Conservation (phyloP, 2,888 invertebrate genomes). For the Cepaea hortensis region DNA sequence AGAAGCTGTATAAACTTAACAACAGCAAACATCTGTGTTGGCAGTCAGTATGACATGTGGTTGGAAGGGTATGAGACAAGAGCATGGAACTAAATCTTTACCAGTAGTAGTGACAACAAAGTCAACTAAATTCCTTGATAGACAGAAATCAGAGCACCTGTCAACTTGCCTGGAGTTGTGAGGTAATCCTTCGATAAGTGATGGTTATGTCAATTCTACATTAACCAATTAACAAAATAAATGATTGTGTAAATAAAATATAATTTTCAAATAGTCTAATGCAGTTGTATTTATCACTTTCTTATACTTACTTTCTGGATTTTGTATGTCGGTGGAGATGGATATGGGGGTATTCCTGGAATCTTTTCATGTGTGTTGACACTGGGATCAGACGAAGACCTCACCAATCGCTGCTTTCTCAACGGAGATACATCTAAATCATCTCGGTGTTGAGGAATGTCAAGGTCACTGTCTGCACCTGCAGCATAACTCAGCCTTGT, state of each 20-base stretch:
- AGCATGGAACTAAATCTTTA: no score
- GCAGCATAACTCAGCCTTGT: slow-evolving; percentile 93
- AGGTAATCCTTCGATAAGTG: no score
- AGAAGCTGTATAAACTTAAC: no score
- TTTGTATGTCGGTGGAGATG: slow-evolving; percentile 86
- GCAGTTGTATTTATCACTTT: neutral
- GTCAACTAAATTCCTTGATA: no score
- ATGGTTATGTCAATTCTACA: no score
- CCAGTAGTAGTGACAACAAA: no score
- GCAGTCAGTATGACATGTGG: no score
- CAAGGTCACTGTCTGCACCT: slow-evolving; percentile 95
- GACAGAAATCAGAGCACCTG: no score
- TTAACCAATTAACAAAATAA: neutral
- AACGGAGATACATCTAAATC: slow-evolving; percentile 64
- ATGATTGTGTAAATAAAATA: neutral
- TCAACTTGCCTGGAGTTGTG: no score
- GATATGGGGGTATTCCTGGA: slow-evolving; percentile 74
- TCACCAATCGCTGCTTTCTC: slow-evolving; percentile 78
- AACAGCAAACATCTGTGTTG: no score
- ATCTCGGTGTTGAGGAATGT: slow-evolving; percentile 76
- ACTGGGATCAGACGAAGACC: slow-evolving; percentile 95
- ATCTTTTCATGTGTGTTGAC: slow-evolving; percentile 92
- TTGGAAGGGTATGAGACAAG: no score
- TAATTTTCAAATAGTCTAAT: neutral
- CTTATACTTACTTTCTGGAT: slow-evolving; percentile 48